phyloP scores from a whole-genome alignment of 2,888 invertebrate species.

The Nomada ferruginata region DNA sequence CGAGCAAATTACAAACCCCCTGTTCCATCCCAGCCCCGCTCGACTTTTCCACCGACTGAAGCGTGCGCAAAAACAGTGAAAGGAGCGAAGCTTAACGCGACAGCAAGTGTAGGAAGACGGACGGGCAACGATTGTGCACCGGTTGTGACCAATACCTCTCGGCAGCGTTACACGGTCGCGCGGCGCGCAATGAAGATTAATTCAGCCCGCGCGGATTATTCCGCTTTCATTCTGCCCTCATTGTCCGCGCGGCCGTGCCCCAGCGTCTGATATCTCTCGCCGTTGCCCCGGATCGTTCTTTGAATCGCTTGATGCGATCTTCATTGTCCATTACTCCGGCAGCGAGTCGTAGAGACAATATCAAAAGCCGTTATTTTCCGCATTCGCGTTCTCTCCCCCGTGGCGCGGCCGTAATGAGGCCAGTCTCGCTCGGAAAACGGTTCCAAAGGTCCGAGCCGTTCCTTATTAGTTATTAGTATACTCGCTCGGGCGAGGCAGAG shows the following conservation, averaged over 20 bases:
- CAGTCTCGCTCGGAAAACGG: slow-evolving; percentile 44
- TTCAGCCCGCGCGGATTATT: slow-evolving; percentile 52
- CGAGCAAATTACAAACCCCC: slow-evolving; percentile 17
- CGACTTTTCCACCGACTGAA: background rate
- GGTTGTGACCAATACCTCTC: slow-evolving; percentile 29
- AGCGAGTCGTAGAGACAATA: slow-evolving; percentile 61
- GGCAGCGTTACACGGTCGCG: slow-evolving; percentile 46
- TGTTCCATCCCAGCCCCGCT: background rate
- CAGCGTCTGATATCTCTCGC: slow-evolving; percentile 52
- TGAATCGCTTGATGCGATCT: slow-evolving; percentile 61
- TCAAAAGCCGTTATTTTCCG: slow-evolving; percentile 64
- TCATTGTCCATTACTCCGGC: slow-evolving; percentile 66
- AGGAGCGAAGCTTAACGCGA: background rate
- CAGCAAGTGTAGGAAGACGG: background rate
- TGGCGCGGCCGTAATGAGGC: slow-evolving; percentile 54
- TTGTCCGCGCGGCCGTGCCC: slow-evolving; percentile 39
- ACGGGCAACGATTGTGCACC: slow-evolving; percentile 7
- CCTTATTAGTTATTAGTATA: slow-evolving; percentile 79
- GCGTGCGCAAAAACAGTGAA: background rate
- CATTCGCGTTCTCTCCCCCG: slow-evolving; percentile 49
- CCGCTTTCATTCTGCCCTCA: slow-evolving; percentile 49
- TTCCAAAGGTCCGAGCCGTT: slow-evolving; percentile 69
- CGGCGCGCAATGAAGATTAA: slow-evolving; percentile 49
- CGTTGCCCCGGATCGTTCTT: slow-evolving; percentile 49
- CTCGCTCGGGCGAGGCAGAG: slow-evolving; percentile 61